Conservation (phyloP, 1,140 invertebrate species). For the Zaprionus taronus region DNA sequence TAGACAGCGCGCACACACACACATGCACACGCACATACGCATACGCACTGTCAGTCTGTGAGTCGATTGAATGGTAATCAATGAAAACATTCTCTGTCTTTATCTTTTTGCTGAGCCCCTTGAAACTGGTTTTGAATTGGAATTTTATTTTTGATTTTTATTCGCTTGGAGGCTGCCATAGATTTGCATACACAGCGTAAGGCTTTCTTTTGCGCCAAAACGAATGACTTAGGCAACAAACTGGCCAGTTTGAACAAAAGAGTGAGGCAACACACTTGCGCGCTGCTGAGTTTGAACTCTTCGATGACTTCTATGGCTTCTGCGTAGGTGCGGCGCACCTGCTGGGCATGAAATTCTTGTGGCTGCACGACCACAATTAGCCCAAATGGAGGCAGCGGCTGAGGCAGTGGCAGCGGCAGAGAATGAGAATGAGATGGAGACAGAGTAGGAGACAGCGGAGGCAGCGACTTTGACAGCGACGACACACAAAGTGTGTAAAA, state of each 20-base stretch:
- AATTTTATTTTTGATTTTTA: constrained; percentile 33
- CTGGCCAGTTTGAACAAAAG: constrained; percentile 29
- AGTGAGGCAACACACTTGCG: constrained; percentile 50
- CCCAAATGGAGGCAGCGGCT: constrained; percentile 26
- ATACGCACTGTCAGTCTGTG: not conserved
- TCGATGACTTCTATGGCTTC: not conserved
- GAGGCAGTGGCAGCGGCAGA: not conserved
- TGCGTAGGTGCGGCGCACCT: constrained; percentile 39
- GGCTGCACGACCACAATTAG: constrained; percentile 34
- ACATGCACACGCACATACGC: not conserved
- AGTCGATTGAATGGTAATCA: constrained; percentile 60
- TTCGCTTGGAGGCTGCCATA: constrained; percentile 34
- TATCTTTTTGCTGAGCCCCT: constrained; percentile 8
- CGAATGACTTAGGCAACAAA: constrained; percentile 60
- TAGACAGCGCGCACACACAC: constrained; percentile 20
- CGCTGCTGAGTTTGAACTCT: constrained; percentile 17
- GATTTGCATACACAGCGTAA: constrained; percentile 26
- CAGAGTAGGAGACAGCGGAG: constrained; percentile 2
- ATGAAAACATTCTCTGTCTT: constrained; percentile 57
- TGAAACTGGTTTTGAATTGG: constrained; percentile 47
- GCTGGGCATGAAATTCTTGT: constrained; percentile 12
- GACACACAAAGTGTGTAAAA: constrained; percentile 43
- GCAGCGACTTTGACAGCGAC: constrained; percentile 6
- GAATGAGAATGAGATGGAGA: not conserved
- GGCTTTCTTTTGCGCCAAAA: constrained; percentile 39